Conservation (phyloP, 1,140 invertebrate genomes). For the Magallana ariakensis region DNA sequence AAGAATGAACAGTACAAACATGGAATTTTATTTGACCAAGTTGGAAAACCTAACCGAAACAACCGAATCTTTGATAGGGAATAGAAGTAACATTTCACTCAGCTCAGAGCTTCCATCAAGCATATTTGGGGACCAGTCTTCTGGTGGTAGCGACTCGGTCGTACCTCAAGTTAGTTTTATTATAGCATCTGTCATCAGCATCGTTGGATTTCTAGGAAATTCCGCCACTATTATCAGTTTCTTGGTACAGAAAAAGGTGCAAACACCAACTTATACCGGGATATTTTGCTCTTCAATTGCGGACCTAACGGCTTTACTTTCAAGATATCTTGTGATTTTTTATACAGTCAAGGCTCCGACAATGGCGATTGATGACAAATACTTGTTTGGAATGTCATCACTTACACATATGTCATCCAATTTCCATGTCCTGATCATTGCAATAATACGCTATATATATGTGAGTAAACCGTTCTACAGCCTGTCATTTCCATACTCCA, state of each 20-base stretch:
- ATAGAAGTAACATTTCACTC: no score
- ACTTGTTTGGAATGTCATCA: background rate
- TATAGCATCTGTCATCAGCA: background rate
- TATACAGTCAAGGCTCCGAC: no score
- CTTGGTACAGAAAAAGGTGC: background rate
- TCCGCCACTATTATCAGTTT: background rate
- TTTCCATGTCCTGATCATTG: background rate
- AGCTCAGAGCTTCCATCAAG: no score
- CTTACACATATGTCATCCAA: background rate
- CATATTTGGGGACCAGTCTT: no score
- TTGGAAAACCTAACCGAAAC: no score
- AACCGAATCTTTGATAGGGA: no score
- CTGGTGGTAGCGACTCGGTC: no score
- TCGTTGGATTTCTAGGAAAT: background rate
- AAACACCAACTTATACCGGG: background rate
- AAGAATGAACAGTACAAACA: no score
- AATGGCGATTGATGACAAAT: no score
- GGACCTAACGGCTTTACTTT: background rate
- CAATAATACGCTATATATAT: background rate
- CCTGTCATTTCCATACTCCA: background rate
- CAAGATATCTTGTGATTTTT: background rate
- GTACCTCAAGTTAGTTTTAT: background rate
- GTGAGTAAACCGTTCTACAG: slow-evolving; percentile 16
- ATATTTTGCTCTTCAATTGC: slow-evolving; percentile 1
- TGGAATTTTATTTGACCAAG: no score